Conservation (phyloP, 2,888 invertebrate genomes). For the Coelinius sp. region DNA sequence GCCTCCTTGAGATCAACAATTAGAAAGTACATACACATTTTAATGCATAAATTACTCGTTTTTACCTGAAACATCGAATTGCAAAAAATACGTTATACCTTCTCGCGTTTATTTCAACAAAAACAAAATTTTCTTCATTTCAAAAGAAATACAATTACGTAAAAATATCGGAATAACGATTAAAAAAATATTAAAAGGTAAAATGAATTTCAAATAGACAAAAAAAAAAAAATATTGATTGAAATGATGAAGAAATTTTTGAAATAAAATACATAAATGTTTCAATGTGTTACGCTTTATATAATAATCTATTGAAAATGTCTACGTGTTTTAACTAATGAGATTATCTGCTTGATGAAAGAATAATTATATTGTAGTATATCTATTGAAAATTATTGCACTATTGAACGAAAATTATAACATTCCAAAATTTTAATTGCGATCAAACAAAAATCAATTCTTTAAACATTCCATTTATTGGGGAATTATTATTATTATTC, state of each 20-base stretch:
- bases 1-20: slow-evolving; percentile 14
- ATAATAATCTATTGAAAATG: slow-evolving; percentile 57
- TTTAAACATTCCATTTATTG: slow-evolving; percentile 21
- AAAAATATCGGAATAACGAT: not conserved
- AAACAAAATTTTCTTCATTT: not conserved
- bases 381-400: slow-evolving; percentile 17
- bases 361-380: slow-evolving; percentile 20
- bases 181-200: not conserved
- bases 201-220: not conserved
- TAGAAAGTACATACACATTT: not conserved
- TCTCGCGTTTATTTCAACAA: not conserved
- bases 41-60: not conserved
- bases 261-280: slow-evolving; percentile 55
- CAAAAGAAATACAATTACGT: not conserved
- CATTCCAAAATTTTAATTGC: slow-evolving; percentile 16
- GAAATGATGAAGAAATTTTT: slow-evolving; percentile 34
- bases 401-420: not conserved
- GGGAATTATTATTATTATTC: not conserved
- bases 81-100: not conserved
- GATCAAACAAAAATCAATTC: slow-evolving; percentile 3
- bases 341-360: slow-evolving; percentile 43
- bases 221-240: not conserved
- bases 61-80: slow-evolving; percentile 2
- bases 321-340: slow-evolving; percentile 55
- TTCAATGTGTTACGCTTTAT: slow-evolving; percentile 67